Evolutionary conservation across 2,888 invertebrate species (phyloP), one percentile per base, ranked within the genome.

Genomic region (Drosophila helvetica): DNA sequence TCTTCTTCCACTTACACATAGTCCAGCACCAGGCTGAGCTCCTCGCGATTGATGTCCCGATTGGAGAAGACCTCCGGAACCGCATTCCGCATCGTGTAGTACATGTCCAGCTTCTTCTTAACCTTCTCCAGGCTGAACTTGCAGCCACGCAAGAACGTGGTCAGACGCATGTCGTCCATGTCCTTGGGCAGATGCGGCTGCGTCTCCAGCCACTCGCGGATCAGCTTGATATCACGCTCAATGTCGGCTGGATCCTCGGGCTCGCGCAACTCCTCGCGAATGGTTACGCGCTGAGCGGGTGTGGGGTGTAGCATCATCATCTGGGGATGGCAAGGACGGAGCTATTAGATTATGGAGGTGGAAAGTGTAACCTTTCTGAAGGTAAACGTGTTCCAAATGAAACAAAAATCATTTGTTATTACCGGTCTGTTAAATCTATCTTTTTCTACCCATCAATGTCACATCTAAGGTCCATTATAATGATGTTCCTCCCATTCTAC

Each of bases 101-200:
- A 97, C 96, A 96, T 96, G 91, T 97, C 97, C 89, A 97, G 92
- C 92, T 97, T 97, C 89, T 94, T 94, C 92, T 97, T 97, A 91
- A 96, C 95, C 92, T 96, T 96, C 92, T 97, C 97, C 90, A 97
- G 90, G 59, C 96, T 96, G 92, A 96, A 97, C 93, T 96, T 97
- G 93, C 96, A 96, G 27, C 96, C 96, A 15, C 97, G 94, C 72
- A 97, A 94, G 93, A 96, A 97, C 61, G 96, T 96, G 93, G 96
- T 94, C 76, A 97, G 93, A 65, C 96, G 94, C 80, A 94, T 93
- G 91, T 97, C 96, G 92, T 97, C 94, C 92, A 95, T 93, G 78
- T 94, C 94, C 80, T 94, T 93, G 6, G 95, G 95, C 61, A 95
- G 90, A 92, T 95, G 94, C 0, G 94, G 93, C 86, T 95, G 95